These are phyloP conservation scores for Phthorimaea operculella DNA, from an alignment of 1,140 invertebrate species.

Conservation along the genomic window DNA sequence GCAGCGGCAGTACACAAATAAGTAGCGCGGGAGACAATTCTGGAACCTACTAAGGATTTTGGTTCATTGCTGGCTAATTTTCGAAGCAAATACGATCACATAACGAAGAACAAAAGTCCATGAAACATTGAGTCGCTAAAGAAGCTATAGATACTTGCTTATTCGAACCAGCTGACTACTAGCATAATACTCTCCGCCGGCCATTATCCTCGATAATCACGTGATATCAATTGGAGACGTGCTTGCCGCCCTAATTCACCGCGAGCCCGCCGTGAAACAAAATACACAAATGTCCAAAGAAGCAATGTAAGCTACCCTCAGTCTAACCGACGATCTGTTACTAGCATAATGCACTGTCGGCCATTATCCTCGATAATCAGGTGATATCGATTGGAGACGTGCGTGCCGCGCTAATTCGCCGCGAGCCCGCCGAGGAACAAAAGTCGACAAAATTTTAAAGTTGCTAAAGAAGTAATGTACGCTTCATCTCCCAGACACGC, in stretches of 20 bases:
- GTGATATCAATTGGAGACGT: slow-evolving; percentile 56
- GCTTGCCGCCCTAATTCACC: slow-evolving; percentile 55
- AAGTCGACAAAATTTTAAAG: too few relatives aligned
- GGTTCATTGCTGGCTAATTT: too few relatives aligned
- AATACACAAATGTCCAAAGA: background rate
- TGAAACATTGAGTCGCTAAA: background rate
- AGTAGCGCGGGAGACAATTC: too few relatives aligned
- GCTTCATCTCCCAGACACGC: background rate
- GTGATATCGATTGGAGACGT: slow-evolving; percentile 57
- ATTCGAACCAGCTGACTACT: background rate
- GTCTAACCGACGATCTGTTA: background rate
- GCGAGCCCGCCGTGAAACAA: slow-evolving; percentile 4
- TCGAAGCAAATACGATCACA: too few relatives aligned
- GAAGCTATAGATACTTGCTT: background rate
- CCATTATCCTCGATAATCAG: slow-evolving; percentile 62
- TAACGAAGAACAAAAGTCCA: too few relatives aligned
- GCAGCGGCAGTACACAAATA: too few relatives aligned
- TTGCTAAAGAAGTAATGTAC: background rate
- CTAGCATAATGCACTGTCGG: background rate
- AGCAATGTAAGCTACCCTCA: background rate
- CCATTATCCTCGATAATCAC: slow-evolving; percentile 62
- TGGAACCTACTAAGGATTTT: too few relatives aligned
- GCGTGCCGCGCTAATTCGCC: slow-evolving; percentile 56
- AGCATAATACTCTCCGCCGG: slow-evolving; percentile 1
- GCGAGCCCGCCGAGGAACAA: slow-evolving; percentile 8